Evolutionary conservation across 1,140 invertebrate genomes (phyloP).

Genomic region (Mactra quadrangularis): DNA sequence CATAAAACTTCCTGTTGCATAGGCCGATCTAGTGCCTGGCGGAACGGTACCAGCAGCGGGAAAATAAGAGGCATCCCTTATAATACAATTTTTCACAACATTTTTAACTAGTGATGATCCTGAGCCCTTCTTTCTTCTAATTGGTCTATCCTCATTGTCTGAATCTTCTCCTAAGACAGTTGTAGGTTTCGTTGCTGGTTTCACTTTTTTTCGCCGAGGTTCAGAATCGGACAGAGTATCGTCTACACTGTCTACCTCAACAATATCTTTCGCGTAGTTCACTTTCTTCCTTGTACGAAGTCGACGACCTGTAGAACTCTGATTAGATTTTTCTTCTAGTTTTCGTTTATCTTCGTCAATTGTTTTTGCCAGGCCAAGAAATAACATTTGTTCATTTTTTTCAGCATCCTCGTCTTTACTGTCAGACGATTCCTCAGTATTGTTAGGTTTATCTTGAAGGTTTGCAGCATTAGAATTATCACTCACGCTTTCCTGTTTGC

Average conservation of each 20-base stretch:
- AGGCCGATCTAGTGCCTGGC: neutral
- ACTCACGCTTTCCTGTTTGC: too few relatives aligned
- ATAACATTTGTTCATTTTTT: constrained; percentile 33
- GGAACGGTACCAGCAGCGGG: constrained; percentile 27
- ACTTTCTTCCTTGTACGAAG: constrained; percentile 18
- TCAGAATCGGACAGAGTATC: neutral
- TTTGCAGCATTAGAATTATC: too few relatives aligned
- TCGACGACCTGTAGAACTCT: neutral
- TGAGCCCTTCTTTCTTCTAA: too few relatives aligned
- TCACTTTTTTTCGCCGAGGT: too few relatives aligned
- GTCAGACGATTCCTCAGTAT: too few relatives aligned
- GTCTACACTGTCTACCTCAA: neutral
- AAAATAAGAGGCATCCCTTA: neutral
- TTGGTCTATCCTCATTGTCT: too few relatives aligned
- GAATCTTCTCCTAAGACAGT: too few relatives aligned
- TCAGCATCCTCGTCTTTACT: neutral
- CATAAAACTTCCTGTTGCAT: neutral
- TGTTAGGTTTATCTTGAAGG: too few relatives aligned
- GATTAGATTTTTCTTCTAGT: neutral
- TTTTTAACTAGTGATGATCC: neutral
- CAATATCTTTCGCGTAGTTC: neutral
- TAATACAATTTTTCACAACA: neutral
- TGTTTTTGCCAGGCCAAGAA: constrained; percentile 17
- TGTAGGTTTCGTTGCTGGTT: too few relatives aligned
- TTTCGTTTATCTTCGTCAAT: neutral